Conservation (phyloP, 2,888 invertebrate species). For the Coremacera marginata region DNA sequence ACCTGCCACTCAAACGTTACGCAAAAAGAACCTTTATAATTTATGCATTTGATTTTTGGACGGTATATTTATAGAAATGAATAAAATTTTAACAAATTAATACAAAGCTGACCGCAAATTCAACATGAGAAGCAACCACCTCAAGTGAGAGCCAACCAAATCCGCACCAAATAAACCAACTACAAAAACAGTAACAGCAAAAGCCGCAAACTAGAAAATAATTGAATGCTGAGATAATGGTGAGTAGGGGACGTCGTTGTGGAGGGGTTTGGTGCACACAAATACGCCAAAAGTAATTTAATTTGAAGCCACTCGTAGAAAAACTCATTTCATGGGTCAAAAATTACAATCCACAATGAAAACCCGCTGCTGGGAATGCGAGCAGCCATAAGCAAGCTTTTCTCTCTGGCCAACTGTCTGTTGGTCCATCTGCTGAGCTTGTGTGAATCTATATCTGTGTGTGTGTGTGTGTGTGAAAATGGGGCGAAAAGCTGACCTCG, state of each 20-base stretch:
- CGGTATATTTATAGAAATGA: background rate
- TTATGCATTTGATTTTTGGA: background rate
- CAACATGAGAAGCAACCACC: background rate
- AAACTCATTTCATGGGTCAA: conserved; percentile 70
- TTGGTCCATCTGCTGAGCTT: conserved; percentile 18
- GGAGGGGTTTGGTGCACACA: background rate
- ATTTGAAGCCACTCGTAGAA: conserved; percentile 47
- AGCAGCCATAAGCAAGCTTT: background rate
- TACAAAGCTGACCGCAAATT: conserved; percentile 33
- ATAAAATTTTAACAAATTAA: conserved; percentile 29
- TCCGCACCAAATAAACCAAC: background rate
- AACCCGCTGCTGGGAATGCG: background rate
- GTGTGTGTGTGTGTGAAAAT: background rate
- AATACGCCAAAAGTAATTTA: conserved; percentile 38
- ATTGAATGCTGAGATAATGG: conserved; percentile 24
- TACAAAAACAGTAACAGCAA: conserved; percentile 2
- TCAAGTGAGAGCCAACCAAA: background rate
- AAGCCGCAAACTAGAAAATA: conserved; percentile 29
- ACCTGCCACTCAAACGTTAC: background rate
- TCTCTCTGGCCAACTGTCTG: background rate
- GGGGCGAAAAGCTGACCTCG: conserved; percentile 23
- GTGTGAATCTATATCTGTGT: conserved; percentile 18
- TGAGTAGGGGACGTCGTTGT: background rate
- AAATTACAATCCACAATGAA: conserved; percentile 61
- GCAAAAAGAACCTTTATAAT: background rate